Conservation (phyloP, 1,140 invertebrate genomes). For the Lepidurus apus region DNA sequence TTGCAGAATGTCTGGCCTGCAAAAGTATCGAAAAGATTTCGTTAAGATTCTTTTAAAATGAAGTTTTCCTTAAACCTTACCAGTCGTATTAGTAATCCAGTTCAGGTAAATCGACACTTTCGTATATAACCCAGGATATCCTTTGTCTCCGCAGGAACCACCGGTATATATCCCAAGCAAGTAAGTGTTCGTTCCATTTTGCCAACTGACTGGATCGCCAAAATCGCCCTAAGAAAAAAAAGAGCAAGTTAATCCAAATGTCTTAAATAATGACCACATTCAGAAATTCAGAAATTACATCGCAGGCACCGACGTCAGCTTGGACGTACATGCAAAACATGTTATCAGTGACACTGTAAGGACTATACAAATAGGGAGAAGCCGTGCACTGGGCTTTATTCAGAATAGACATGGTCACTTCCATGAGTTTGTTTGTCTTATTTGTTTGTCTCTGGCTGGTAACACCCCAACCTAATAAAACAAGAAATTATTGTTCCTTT, state of each 20-base stretch:
- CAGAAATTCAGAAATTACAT: constrained; percentile 43
- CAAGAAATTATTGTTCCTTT: not conserved
- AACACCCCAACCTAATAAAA: constrained; percentile 55
- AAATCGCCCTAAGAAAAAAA: constrained; percentile 26
- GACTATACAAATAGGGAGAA: constrained; percentile 35
- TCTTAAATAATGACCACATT: not conserved
- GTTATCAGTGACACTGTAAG: constrained; percentile 44
- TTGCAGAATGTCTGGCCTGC: not conserved
- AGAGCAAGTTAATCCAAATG: not conserved
- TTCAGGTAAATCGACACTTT: too few species aligned
- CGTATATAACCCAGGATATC: too few species aligned
- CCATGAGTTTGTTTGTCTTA: too few species aligned
- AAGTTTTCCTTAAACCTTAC: not conserved
- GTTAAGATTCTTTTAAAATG: not conserved
- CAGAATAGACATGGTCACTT: constrained; percentile 55
- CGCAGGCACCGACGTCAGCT: constrained; percentile 57
- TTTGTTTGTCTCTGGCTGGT: too few species aligned
- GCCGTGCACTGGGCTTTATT: constrained; percentile 48
- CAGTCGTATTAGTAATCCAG: constrained; percentile 29
- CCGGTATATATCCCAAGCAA: constrained; percentile 46
- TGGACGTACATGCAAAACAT: constrained; percentile 62
- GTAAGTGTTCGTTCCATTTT: not conserved
- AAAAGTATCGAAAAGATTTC: not conserved
- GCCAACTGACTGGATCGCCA: constrained; percentile 25
- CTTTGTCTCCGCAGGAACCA: constrained; percentile 49